Base-by-base conservation (phyloP, 35 echinoderm and acorn worm species). In the Amphiura filiformis region DNA sequence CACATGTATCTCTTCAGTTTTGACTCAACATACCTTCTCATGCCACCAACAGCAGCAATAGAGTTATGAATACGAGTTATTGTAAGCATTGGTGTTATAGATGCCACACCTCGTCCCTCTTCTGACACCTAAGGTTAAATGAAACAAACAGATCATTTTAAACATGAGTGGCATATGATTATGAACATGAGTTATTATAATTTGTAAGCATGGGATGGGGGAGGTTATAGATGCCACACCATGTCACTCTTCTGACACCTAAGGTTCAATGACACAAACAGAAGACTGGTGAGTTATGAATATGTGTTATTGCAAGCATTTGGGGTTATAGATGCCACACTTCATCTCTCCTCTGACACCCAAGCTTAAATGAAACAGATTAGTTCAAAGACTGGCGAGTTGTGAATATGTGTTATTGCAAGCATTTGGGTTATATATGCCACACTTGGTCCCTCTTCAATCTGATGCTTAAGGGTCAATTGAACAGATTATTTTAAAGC, bases 1-100 rank as follows among this genome's bases (percentile, higher is more conserved):
- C n/a, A n/a, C n/a, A n/a, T n/a, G n/a, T n/a, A n/a, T n/a, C n/a
- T n/a, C n/a, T n/a, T n/a, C n/a, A n/a, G n/a, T n/a, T n/a, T n/a
- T n/a, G n/a, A n/a, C n/a, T n/a, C n/a, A n/a, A 37, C 39, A 79
- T 86, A 94, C 96, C 93, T 94, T 92, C 96, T 94, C 96, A 98
- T 98, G 0, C 35, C 47, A 82, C 70, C 78, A 9, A 80, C 92
- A 80, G 96, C 77, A 0, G 57, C 78, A 23, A 93, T 13, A 7
- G 96, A 38, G 78, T 98, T 98, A 76, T 94, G 87, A 37, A 90
- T 39, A 38, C 96, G 87, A 41, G 92, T 92, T 7, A 98, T 82
- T 31, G 92, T 94, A 13, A 98, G 84, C 96, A 98, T 98, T 22
- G 89, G 86, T 26, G 84, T 89, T 34, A 98, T 94, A 2, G 77